These are phyloP conservation scores for Trypoxylon attenuatum DNA, from an alignment of 2,888 invertebrate species.

Conservation along the genomic window DNA sequence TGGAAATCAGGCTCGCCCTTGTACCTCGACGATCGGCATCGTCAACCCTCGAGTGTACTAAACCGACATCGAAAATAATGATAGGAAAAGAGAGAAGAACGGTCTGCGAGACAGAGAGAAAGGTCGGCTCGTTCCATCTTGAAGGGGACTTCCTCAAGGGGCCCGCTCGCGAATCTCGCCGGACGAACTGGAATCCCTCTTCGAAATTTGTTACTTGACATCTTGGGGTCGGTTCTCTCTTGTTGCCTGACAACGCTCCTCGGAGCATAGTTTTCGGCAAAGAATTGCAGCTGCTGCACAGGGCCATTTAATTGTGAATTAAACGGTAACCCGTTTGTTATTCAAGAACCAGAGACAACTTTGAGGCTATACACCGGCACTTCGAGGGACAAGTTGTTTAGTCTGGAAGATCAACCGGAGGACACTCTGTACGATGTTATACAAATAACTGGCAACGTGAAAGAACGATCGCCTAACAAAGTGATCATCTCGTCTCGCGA, in stretches of 20 bases:
- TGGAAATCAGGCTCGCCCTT: slow-evolving; percentile 62
- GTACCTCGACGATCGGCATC: slow-evolving; percentile 50
- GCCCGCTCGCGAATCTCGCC: slow-evolving; percentile 47
- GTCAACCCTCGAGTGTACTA: slow-evolving; percentile 59
- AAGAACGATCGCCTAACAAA: too few relatives aligned
- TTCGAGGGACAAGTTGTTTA: background rate
- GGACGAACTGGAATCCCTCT: slow-evolving; percentile 43
- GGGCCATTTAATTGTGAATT: slow-evolving; percentile 36
- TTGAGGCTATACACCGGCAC: too few relatives aligned
- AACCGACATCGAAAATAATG: slow-evolving; percentile 58
- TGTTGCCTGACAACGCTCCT: slow-evolving; percentile 18
- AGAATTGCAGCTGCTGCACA: slow-evolving; percentile 31
- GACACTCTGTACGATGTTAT: too few relatives aligned
- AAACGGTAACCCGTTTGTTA: slow-evolving; percentile 13
- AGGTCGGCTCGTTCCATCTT: slow-evolving; percentile 34
- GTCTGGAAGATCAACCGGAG: too few relatives aligned
- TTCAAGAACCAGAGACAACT: slow-evolving; percentile 9
- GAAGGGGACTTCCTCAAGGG: slow-evolving; percentile 45
- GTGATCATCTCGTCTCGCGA: too few relatives aligned
- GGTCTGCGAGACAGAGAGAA: slow-evolving; percentile 30
- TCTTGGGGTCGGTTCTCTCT: slow-evolving; percentile 26
- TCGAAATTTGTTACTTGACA: slow-evolving; percentile 47
- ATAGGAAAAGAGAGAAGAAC: slow-evolving; percentile 44
- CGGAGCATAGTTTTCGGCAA: slow-evolving; percentile 12
- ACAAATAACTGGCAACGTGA: too few relatives aligned